Evolutionary conservation across 2,888 invertebrate genomes (phyloP), one percentile per base, ranked within the genome.

Genomic region (Macrosoma leucophasiata): DNA sequence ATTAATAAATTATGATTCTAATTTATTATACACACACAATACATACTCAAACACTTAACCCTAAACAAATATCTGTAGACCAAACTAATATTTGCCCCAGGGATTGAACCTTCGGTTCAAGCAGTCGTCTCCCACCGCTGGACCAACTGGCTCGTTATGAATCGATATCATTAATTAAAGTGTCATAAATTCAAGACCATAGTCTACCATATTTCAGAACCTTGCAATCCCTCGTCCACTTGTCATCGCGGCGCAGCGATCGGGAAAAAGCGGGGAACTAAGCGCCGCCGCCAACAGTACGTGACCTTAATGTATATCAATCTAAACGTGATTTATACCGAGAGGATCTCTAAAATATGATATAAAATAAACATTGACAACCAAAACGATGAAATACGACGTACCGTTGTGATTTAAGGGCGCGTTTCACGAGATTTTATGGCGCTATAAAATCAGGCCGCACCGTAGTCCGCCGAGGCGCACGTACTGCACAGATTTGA

Each of bases 321-420:
- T 82, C 71, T 68, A 48, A 60, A 52, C 62, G 59, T 78, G 81
- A 82, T 82, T 81, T 81, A 81, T 79, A 77, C 69, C 56, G 69
- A 72, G 64, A 70, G 77, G 71, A 74, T 79, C 68, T 79, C 77
- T 82, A 81, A 84, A 84, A 82, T 84, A 82, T 84, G 81, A 84
- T 78, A 84, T 82, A 82, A 84, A 84, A 84, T 82, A 84, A 84
- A 84, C 79, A 84, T 82, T 81, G 82, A 84, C 82, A 84, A 77
- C 73, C 81, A 66, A 70, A 82, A 84, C 82, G 81, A 81, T 84
- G 82, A 82, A 81, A 81, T 81, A 84, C 76, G 82, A 73, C 73
- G 75, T 62, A 69, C 62, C 68, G 70, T 59, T 72, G 78, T 84
- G 82, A 82, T 82, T 81, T 82, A 82, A 79, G 81, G 78, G 77